Conservation (phyloP, 2,797 vertebrate species). For the Lophura swinhoii region DNA sequence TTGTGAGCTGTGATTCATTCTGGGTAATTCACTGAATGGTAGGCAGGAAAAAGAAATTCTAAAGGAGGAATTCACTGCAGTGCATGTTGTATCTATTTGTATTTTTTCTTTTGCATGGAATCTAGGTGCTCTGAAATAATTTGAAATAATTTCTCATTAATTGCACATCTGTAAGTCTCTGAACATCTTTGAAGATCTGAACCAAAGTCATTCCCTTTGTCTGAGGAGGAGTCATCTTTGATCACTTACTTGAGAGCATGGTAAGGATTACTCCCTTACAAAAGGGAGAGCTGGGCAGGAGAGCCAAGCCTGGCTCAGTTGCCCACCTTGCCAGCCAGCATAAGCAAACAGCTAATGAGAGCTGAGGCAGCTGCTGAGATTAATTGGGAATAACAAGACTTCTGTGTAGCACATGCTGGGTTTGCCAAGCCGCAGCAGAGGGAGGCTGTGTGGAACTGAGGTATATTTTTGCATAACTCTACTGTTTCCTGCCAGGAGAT, state of each 20-base stretch:
- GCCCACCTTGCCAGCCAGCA: neutral
- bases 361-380: neutral
- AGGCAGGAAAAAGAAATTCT: neutral
- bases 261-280: neutral
- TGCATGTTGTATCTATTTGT: neutral
- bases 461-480: neutral
- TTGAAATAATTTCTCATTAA: neutral
- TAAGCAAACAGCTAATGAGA: neutral
- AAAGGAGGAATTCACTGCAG: neutral
- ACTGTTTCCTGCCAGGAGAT: neutral
- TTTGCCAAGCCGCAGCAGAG: neutral
- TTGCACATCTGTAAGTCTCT: neutral
- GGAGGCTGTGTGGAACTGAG: neutral
- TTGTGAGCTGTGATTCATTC: constrained; percentile 35
- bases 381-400: neutral
- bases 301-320: neutral
- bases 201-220: neutral
- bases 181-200: neutral
- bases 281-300: neutral
- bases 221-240: neutral
- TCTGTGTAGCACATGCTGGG: fast-evolving
- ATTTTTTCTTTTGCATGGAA: neutral
- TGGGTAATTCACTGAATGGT: neutral
- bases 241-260: neutral
- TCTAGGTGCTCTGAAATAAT: neutral